A percentile compares a stretch with the other conserved stretches of the same genome.
Evolutionary conservation across 2,797 vertebrate species (phyloP).

Genomic region (Myotis daubentonii): DNA sequence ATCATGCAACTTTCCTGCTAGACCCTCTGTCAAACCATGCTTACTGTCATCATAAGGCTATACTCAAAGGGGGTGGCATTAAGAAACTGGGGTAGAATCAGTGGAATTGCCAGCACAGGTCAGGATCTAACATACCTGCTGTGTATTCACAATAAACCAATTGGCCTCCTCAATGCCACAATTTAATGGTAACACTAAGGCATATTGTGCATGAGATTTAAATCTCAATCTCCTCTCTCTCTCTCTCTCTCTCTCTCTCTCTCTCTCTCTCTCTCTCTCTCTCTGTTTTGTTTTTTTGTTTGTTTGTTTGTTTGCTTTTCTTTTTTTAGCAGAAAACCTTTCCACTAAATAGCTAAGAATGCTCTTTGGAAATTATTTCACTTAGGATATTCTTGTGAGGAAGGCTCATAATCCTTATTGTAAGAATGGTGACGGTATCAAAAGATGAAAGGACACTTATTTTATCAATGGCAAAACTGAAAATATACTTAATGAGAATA

Average conservation of each 20-base stretch:
- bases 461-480: background rate
- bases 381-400: background rate
- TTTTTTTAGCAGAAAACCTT: slow-evolving; percentile 40
- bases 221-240: background rate
- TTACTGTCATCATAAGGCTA: slow-evolving; percentile 40
- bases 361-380: background rate
- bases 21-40: slow-evolving; percentile 33
- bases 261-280: background rate
- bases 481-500: slow-evolving; percentile 30
- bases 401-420: background rate
- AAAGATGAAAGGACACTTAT: background rate
- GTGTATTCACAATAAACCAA: slow-evolving; percentile 43
- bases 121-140: background rate
- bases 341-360: background rate
- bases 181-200: background rate
- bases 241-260: background rate
- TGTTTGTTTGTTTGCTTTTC: background rate
- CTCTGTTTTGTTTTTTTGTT: too few relatives aligned
- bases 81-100: background rate
- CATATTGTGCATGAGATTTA: background rate
- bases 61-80: background rate
- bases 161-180: background rate
- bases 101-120: background rate
- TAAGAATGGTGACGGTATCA: background rate
- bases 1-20: slow-evolving; percentile 23